Evolutionary conservation across 1,140 invertebrate species (phyloP), one percentile per base, ranked within the genome.

Genomic region (Drosophila trapezifrons): DNA sequence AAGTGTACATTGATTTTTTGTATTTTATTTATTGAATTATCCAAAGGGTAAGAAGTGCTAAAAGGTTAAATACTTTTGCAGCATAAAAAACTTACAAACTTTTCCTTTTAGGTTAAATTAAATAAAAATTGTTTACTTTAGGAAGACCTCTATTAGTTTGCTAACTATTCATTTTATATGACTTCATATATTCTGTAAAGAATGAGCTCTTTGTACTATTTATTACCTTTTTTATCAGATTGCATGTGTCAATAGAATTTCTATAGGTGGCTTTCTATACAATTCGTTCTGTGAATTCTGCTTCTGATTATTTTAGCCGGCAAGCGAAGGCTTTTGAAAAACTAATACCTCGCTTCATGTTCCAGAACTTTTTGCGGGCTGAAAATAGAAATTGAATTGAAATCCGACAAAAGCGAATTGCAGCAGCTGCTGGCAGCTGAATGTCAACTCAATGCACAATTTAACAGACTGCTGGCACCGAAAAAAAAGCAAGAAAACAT

Each of bases 371-470:
- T 29, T 22, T 20, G 13, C 15, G 17, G 25, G 6, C 10, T n/a
- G 17, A 38, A 25, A 47, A 38, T 17, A 18, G 22, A 57, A 72
- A 62, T 38, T 62, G 22, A 62, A 73, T 71, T 58, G 20, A 54
- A 47, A 47, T 38, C 18, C 56, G 46, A 40, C 32, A 60, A 73
- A 81, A 45, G 46, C 35, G 17, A 54, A n/a, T n/a, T 58, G 65
- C 60, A 76, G 77, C 62, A 73, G 63, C 66, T 76, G 65, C 29
- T 46, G 65, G 20, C 51, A 69, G 69, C 40, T 46, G 52, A 82
- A 65, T 82, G 79, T 82, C 80, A 83, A 76, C 75, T 45, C 32
- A 63, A 42, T 51, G 67, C 59, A 47, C 51, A 73, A 70, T 62
- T 76, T 52, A 76, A 67, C 63, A 49, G 58, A 59, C 81, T 69